These are phyloP conservation scores for Drosophila mauritiana DNA, from an alignment of 1,140 invertebrate genomes.

Conservation along the genomic window DNA sequence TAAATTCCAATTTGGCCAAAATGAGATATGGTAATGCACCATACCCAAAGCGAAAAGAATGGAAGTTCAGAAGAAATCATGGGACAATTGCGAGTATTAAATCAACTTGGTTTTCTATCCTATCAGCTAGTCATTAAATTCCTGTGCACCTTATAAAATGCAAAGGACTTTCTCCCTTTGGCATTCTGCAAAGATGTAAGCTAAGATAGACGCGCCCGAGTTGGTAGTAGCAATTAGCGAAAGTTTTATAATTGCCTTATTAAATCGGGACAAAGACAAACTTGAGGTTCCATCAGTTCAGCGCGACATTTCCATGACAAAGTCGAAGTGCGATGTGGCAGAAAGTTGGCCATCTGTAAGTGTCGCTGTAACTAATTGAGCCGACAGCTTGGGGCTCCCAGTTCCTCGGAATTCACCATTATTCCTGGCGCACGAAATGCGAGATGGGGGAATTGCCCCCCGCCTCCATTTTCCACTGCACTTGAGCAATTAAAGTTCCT, in stretches of 20 bases:
- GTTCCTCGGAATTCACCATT: background rate
- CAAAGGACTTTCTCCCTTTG: constrained; percentile 2
- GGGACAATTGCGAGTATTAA: too few species aligned
- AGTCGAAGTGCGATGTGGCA: constrained; percentile 36
- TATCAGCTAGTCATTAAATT: background rate
- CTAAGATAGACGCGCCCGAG: constrained; percentile 11
- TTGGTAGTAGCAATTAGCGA: constrained; percentile 68
- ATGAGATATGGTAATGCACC: background rate
- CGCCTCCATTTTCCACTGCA: constrained; percentile 9
- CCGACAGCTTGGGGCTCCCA: constrained; percentile 13
- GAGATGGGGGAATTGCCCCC: constrained; percentile 9
- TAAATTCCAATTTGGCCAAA: background rate
- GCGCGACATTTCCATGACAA: constrained; percentile 21
- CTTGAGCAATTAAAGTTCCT: constrained; percentile 51
- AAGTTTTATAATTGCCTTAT: constrained; percentile 76
- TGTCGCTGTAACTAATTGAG: constrained; percentile 69
- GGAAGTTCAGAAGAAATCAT: background rate
- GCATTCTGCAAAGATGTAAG: constrained; percentile 4
- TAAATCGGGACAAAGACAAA: constrained; percentile 68
- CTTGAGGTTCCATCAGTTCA: constrained; percentile 1
- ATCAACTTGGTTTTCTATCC: too few species aligned
- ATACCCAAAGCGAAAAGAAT: background rate
- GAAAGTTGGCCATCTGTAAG: constrained; percentile 73
- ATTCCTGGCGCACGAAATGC: constrained; percentile 37
- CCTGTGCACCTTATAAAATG: background rate